Evolutionary conservation across 1,140 invertebrate species (phyloP).

Genomic region (Anoplophora glabripennis): DNA sequence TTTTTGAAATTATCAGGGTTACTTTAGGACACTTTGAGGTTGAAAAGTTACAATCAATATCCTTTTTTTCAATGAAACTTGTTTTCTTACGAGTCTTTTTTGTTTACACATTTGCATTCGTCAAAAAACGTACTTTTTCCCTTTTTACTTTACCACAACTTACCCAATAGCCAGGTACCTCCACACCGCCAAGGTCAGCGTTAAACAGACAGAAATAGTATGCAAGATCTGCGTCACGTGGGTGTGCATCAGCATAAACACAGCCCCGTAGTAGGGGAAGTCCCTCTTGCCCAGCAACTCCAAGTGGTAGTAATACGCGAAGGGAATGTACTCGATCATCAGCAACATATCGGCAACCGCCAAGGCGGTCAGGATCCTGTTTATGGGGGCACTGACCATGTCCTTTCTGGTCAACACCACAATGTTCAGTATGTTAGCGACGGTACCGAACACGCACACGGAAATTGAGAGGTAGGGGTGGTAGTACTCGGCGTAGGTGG

Average conservation of each 20-base stretch:
- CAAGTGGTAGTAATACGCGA: conserved; percentile 72
- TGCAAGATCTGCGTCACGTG: conserved; percentile 78
- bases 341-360: conserved; percentile 82
- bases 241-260: conserved; percentile 75
- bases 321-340: conserved; percentile 85
- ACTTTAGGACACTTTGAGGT: too few species aligned
- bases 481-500: conserved; percentile 32
- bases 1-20: too few species aligned
- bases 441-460: conserved; percentile 83
- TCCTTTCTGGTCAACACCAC: conserved; percentile 82
- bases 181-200: conserved; percentile 77
- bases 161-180: conserved; percentile 66
- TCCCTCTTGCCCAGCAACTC: conserved; percentile 55
- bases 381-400: conserved; percentile 77
- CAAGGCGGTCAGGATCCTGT: conserved; percentile 75
- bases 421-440: conserved; percentile 88
- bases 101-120: too few species aligned
- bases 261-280: conserved; percentile 65
- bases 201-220: conserved; percentile 85
- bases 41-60: too few species aligned
- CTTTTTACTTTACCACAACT: too few species aligned
- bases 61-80: too few species aligned
- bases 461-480: conserved; percentile 67
- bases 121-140: too few species aligned
- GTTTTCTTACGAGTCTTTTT: too few species aligned